Evolutionary conservation across 1,140 invertebrate genomes (phyloP), one percentile per base, ranked within the genome.

Genomic region (Achatina immaculata): DNA sequence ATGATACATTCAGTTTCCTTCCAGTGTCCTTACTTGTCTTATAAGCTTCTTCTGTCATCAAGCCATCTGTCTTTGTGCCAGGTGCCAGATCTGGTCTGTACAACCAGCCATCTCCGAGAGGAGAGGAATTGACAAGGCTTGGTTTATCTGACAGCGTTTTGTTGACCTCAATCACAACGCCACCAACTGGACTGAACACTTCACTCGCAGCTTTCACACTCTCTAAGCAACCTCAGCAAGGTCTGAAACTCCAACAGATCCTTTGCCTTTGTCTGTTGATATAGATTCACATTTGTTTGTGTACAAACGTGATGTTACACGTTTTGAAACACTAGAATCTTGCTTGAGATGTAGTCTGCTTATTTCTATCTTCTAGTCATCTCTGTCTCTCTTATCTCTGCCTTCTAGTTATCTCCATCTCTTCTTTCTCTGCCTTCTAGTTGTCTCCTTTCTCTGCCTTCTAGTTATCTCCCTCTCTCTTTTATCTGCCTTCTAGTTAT

Each of bases 181-280:
- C 98, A 69, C 95, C 95, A 0, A 99, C 94, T 2, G 98, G 98
- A 83, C 95, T 95, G 90, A 96, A 99, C 11, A 99, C 92, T 92
- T 99, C 98, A 90, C 95, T 98, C 36, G 96, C 97, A 71, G 98
- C 97, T 91, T 99, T 99, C 0, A 99, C 98, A 91, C 97, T 99
- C 43, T 6, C 58, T 7, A 24, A 14, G 65, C 80, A 78, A 88
- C 88, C 85, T 89, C 86, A 73, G 88, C 88, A 86, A 88, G 88
- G 55, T 88, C 78, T 81, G 88, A 85, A 38, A 89, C 88, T 66
- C 88, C 88, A 38, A 89, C 85, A 58, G 84, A 87, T 34, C 84
- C 87, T 34, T 81, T 74, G 62, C 81, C 83, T 24, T 62, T 48
- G 0, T 76, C 77, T 16, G 86, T 69, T 79, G 82, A 79, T 1